Evolutionary conservation across 2,888 invertebrate genomes (phyloP).

Genomic region (Drosophila phalerata): DNA sequence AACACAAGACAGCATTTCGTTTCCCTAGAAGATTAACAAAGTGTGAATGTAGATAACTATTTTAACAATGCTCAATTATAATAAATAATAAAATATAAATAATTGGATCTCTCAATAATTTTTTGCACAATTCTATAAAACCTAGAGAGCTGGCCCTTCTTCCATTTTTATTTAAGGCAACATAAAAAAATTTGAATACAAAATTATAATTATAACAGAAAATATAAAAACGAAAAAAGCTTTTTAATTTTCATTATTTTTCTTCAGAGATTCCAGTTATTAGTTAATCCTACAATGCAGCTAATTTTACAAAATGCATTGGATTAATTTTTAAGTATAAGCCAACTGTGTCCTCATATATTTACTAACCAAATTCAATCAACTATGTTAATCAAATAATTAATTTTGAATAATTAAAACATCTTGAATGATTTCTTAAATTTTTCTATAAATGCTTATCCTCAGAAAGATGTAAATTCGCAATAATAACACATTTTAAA

Average conservation of each 20-base stretch:
- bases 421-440: too few species aligned
- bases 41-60: neutral
- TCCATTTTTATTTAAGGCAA: too few species aligned
- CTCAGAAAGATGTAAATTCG: neutral
- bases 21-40: neutral
- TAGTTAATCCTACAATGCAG: neutral
- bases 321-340: neutral
- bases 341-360: neutral
- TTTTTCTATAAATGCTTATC: too few species aligned
- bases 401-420: too few species aligned
- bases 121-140: too few species aligned
- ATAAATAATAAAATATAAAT: too few species aligned
- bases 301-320: neutral
- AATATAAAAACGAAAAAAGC: too few species aligned
- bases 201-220: too few species aligned
- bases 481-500: neutral
- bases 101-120: too few species aligned
- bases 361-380: neutral
- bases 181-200: too few species aligned
- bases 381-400: too few species aligned
- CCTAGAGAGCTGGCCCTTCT: too few species aligned
- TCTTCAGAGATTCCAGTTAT: neutral
- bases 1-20: conserved; percentile 1
- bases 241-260: neutral
- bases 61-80: neutral